These are phyloP conservation scores for Triplophysa yarkandensis DNA, from an alignment of 2,797 vertebrate genomes.

Conservation along the genomic window DNA sequence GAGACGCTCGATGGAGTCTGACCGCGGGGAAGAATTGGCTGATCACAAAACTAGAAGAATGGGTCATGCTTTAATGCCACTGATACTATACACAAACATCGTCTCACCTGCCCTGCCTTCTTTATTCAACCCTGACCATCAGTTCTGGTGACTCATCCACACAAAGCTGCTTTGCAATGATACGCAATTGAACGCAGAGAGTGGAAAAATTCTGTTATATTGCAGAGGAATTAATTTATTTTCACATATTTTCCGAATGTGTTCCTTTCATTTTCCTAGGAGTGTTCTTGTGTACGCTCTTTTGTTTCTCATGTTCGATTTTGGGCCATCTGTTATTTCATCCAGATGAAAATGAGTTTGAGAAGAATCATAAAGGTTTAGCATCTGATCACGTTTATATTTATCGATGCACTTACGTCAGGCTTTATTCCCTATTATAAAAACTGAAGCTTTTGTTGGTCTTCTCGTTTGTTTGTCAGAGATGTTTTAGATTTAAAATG, in stretches of 20 bases:
- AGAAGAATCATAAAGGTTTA: not conserved
- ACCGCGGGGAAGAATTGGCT: not conserved
- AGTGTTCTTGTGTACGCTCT: not conserved
- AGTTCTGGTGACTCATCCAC: not conserved
- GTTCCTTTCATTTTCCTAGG: not conserved
- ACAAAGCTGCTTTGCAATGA: constrained; percentile 6
- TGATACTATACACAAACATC: not conserved
- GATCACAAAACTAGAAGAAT: not conserved
- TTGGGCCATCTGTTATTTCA: not conserved
- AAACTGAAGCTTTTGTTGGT: too few species aligned
- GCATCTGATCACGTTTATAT: not conserved
- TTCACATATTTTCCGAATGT: not conserved
- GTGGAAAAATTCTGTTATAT: not conserved
- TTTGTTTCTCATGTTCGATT: too few species aligned
- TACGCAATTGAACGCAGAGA: not conserved
- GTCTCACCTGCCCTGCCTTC: not conserved
- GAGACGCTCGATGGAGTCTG: constrained; percentile 6
- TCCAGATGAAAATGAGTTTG: not conserved
- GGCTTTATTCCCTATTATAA: too few species aligned
- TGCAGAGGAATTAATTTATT: not conserved
- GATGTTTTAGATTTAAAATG: too few species aligned
- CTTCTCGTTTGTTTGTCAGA: too few species aligned
- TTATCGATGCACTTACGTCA: too few species aligned
- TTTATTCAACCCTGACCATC: constrained; percentile 1
- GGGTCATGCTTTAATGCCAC: constrained; percentile 15